Base-by-base conservation (phyloP, 2,888 invertebrate genomes). In the Rhopalosiphum nymphaeae region DNA sequence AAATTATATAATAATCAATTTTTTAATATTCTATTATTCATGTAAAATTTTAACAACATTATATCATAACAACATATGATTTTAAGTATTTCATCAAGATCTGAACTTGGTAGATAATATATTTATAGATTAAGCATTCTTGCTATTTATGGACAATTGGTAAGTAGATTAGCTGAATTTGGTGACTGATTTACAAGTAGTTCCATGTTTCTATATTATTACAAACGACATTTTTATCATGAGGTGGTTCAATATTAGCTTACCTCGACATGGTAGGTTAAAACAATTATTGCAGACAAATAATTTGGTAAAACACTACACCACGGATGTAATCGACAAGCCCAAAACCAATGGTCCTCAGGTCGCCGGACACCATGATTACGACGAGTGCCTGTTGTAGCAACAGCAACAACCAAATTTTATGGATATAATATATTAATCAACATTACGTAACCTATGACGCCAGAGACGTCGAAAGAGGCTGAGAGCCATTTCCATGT, bases 181-280 rank as follows among this genome's bases (percentile, higher is more conserved):
- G 67, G n/a, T n/a, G 67, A 67, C 16, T 67, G n/a, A 1, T 9
- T 42, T 36, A 21, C 36, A 36, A 21, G n/a, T 13, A 16, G 67
- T 36, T 16, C 16, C 16, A 67, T 36, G 67, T 16, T 67, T 67
- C 67, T n/a, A 67, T 36, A 16, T 67, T 36, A 16, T 67, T 67
- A 67, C 16, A n/a, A n/a, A n/a, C 10, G 29, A 61, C n/a, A 67
- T 36, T 67, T 67, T 36, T 67, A n/a, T 16, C 16, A 36, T 67
- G 67, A 16, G 16, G 36, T 78, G 36, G 44, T 46, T 29, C 46
- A 44, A 46, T n/a, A 44, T 42, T 53, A 16, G 86, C 85, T 91
- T 86, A 91, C 91, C 85, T 91, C 46, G 91, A 91, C 91, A 91
- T 91, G 13, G 26, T 11, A 2, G 56, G 7, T 78, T 36, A 21